Evolutionary conservation across 2,888 invertebrate genomes (phyloP).

Genomic region (Patella ulyssiponensis): DNA sequence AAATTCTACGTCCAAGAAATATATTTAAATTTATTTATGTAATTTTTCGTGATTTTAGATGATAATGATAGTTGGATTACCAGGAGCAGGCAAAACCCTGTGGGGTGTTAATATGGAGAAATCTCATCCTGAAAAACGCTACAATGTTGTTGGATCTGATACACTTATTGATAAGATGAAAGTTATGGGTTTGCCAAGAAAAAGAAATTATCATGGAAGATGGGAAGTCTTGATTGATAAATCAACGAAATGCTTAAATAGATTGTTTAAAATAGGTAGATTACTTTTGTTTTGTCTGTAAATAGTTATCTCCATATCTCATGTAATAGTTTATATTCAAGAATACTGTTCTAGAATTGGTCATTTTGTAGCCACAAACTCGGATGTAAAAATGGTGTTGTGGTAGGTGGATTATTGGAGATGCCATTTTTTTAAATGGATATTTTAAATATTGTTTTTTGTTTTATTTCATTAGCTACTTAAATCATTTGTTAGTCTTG

Average conservation of each 20-base stretch:
- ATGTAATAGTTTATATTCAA: too few relatives aligned
- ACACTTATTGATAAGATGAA: conserved; percentile 92
- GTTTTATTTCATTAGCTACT: too few relatives aligned
- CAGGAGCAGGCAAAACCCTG: conserved; percentile 92
- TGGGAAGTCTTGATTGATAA: conserved; percentile 92
- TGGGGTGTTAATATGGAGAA: conserved; percentile 86
- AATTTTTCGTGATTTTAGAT: conserved; percentile 73
- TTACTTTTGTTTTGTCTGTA: conserved; percentile 59
- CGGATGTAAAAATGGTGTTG: too few relatives aligned
- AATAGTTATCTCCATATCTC: too few relatives aligned
- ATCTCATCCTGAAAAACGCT: conserved; percentile 85
- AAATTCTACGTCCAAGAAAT: too few relatives aligned
- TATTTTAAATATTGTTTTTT: too few relatives aligned
- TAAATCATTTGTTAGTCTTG: too few relatives aligned
- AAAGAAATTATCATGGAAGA: conserved; percentile 83
- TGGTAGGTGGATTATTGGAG: too few relatives aligned
- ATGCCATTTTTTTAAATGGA: too few relatives aligned
- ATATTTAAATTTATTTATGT: neutral
- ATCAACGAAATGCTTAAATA: conserved; percentile 85
- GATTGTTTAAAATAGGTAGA: conserved; percentile 86
- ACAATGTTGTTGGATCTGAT: conserved; percentile 90
- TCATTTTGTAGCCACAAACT: too few relatives aligned
- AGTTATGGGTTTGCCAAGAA: conserved; percentile 89
- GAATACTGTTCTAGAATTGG: too few relatives aligned
- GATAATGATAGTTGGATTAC: conserved; percentile 93